Base-by-base conservation (phyloP, 2,113 vertebrate species). In the Coptodon bakossiorum region DNA sequence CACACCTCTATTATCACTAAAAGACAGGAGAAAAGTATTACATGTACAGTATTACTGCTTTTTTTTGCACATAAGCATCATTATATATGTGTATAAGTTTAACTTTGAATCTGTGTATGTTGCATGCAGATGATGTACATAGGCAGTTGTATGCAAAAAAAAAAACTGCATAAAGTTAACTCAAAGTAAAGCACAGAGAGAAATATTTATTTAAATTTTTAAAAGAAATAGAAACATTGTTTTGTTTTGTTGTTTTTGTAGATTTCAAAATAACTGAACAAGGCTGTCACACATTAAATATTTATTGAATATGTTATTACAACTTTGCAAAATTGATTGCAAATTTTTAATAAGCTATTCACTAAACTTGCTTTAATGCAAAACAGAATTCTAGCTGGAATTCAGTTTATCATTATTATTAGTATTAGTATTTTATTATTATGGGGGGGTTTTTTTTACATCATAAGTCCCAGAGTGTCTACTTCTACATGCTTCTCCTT, bases 361-460 rank as follows among this genome's bases (percentile, higher is more conserved):
- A 31, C 14, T 59, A 59, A 59, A 59, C 7, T 59, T 59, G 3
- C 17, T 59, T 59, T 59, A 59, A 31, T 59, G 27, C 29, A 19
- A 61, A 61, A 61, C 57, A 19, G 16, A 61, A 34, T 61, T 61
- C 24, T 57, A 57, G 7, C 54, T 57, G 54, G 7, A 57, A 27
- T 27, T 27, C 3, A 57, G 27, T 57, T 50, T 5, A 50, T 17
- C 4, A 5, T 8, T 8, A 50, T 48, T 0, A 17, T 50, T 17
- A 48, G 7, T 7, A 16, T 2, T 2, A 6, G 3, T 14, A 14
- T 7, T 16, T 14, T 45, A 3, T 14, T 48, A 48, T 6, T 48
- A 16, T 16, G 8, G 1, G 1, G 0, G n/a, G n/a, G n/a, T 2
- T 16, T 8, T 57, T 57, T 57, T 57, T 57, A 59, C 24, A 61